Percentiles rank a stretch among this genome's conserved stretches.
Evolutionary conservation across 2,888 invertebrate species (phyloP).

Genomic region (Lithophane semibrunnea): DNA sequence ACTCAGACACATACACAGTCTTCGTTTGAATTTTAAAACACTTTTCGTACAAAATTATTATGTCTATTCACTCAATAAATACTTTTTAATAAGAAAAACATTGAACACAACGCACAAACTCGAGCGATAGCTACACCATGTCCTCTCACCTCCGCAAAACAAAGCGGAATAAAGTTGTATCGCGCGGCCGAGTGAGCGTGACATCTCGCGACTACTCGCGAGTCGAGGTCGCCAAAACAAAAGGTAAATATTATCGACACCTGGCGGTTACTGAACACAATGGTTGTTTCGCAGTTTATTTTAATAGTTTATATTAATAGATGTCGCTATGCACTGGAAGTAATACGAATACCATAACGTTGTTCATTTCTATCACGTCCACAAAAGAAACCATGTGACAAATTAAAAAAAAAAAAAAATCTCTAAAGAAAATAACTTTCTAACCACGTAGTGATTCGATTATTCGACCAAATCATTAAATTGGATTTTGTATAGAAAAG

Average conservation of each 20-base stretch:
- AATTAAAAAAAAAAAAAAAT: too few relatives aligned
- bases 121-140: conserved; percentile 73
- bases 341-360: background rate
- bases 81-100: conserved; percentile 83
- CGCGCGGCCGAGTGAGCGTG: conserved; percentile 68
- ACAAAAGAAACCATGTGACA: background rate
- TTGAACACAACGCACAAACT: conserved; percentile 81
- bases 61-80: conserved; percentile 84
- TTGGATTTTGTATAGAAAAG: too few relatives aligned
- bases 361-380: background rate
- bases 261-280: conserved; percentile 69
- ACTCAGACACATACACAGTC: conserved; percentile 81
- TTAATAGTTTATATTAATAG: conserved; percentile 34
- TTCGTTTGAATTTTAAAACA: conserved; percentile 77
- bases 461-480: too few relatives aligned
- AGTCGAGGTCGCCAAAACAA: conserved; percentile 76
- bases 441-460: too few relatives aligned
- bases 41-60: conserved; percentile 74
- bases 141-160: conserved; percentile 90
- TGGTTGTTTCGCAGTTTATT: conserved; percentile 43
- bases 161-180: conserved; percentile 86
- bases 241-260: conserved; percentile 73
- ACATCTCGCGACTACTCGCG: conserved; percentile 76
- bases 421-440: background rate
- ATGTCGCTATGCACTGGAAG: conserved; percentile 51